Percentiles rank a stretch among this genome's conserved stretches.
These are phyloP conservation scores for Oreonectes daqikongensis DNA, from an alignment of 2,797 vertebrate species.

Conservation along the genomic window DNA sequence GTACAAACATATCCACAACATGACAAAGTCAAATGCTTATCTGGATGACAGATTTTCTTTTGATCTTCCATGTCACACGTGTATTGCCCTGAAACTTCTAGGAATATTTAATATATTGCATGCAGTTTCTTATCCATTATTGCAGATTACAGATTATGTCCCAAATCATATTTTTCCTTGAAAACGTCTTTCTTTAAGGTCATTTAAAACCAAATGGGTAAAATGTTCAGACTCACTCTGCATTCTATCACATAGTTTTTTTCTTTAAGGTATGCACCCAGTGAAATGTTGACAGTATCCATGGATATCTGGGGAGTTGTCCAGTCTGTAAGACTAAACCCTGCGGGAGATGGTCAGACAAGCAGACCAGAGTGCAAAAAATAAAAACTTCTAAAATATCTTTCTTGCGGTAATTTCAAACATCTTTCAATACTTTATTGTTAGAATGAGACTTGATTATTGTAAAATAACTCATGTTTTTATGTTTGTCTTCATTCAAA, in stretches of 20 bases:
- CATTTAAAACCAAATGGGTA: background rate
- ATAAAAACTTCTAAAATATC: no score
- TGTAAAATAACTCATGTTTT: no score
- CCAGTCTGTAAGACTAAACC: constrained; percentile 37
- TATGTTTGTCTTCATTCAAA: no score
- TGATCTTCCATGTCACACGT: background rate
- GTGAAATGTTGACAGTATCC: constrained; percentile 56
- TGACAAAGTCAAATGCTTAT: background rate
- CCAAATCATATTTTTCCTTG: background rate
- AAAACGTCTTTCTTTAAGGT: background rate
- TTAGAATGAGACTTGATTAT: background rate
- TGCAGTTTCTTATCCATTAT: background rate
- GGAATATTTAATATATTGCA: background rate
- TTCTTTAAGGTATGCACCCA: background rate
- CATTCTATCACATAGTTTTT: constrained; percentile 15
- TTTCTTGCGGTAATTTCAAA: background rate
- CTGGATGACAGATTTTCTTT: background rate
- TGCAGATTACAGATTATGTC: background rate
- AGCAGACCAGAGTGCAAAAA: constrained; percentile 19
- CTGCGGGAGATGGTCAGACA: constrained; percentile 19
- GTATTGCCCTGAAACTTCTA: background rate
- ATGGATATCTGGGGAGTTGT: constrained; percentile 44
- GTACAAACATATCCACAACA: background rate
- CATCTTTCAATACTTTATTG: background rate
- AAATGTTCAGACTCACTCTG: background rate